phyloP scores from a whole-genome alignment of 2,797 vertebrate species.

The Oreochromis grahami region DNA sequence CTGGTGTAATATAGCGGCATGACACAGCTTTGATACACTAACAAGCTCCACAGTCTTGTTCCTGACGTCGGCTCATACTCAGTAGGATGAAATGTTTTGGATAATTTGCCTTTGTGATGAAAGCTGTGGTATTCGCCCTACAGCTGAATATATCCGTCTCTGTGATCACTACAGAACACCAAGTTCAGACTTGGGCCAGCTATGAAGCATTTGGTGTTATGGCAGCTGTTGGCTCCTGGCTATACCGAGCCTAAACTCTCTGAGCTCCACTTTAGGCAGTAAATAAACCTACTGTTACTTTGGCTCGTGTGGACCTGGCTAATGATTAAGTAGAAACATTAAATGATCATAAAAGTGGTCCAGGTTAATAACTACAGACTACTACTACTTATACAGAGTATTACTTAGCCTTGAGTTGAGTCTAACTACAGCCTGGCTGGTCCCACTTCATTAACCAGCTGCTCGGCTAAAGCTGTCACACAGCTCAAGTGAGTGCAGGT shows the following conservation, averaged over 20 bases:
- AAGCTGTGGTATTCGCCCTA: accelerated
- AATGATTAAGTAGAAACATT: background rate
- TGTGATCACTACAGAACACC: background rate
- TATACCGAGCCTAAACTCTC: accelerated
- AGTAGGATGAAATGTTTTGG: background rate
- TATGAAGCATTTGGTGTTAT: background rate
- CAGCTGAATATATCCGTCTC: background rate
- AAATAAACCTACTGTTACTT: background rate
- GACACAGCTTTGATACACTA: background rate
- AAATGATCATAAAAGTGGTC: no score
- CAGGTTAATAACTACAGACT: background rate
- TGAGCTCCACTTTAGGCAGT: background rate
- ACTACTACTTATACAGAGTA: accelerated
- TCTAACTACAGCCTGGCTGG: background rate
- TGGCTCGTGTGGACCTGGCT: background rate
- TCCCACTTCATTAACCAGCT: background rate
- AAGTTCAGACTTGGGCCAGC: background rate
- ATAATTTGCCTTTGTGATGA: accelerated
- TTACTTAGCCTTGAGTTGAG: background rate
- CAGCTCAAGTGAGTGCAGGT: background rate
- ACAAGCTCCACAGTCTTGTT: background rate
- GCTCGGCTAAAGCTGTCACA: background rate
- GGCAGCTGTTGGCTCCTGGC: background rate
- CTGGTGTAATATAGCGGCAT: no score
- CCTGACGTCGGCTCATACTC: background rate